phyloP scores from a whole-genome alignment of 2,888 invertebrate genomes.

The Latrodectus hesperus region DNA sequence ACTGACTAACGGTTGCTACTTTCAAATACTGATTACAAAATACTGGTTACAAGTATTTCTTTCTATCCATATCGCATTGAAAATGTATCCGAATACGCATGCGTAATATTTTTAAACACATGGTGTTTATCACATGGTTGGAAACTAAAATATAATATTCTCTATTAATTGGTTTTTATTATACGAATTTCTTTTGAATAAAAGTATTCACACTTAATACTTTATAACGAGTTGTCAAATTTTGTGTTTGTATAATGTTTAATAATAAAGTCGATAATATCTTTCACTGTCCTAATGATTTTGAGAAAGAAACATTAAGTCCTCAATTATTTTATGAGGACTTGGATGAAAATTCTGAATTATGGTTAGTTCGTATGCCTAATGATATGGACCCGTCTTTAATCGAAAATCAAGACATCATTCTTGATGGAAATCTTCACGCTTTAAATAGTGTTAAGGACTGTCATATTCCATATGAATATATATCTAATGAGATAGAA shows the following conservation, averaged over 20 bases:
- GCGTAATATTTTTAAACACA: no score
- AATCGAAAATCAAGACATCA: constrained; percentile 33
- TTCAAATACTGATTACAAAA: no score
- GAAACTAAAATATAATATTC: no score
- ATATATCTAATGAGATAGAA: constrained; percentile 4
- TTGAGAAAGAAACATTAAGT: constrained; percentile 3
- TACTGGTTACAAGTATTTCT: no score
- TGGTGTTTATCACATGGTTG: no score
- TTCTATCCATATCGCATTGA: no score
- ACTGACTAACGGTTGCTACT: no score
- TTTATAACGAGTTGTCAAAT: no score
- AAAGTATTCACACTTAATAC: no score
- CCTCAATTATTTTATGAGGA: constrained; percentile 47
- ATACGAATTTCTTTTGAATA: no score
- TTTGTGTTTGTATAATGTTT: neutral
- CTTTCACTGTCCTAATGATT: constrained; percentile 44
- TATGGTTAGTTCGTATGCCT: constrained; percentile 53
- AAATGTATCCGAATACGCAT: no score
- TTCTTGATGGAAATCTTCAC: neutral
- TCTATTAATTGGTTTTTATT: no score
- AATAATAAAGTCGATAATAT: neutral
- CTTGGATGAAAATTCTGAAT: constrained; percentile 42
- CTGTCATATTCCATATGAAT: constrained; percentile 20
- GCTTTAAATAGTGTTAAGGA: neutral
- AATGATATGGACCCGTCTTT: constrained; percentile 14